Evolutionary conservation across 2,113 vertebrate genomes (phyloP), one percentile per base, ranked within the genome.

Genomic region (Capreolus pygargus): DNA sequence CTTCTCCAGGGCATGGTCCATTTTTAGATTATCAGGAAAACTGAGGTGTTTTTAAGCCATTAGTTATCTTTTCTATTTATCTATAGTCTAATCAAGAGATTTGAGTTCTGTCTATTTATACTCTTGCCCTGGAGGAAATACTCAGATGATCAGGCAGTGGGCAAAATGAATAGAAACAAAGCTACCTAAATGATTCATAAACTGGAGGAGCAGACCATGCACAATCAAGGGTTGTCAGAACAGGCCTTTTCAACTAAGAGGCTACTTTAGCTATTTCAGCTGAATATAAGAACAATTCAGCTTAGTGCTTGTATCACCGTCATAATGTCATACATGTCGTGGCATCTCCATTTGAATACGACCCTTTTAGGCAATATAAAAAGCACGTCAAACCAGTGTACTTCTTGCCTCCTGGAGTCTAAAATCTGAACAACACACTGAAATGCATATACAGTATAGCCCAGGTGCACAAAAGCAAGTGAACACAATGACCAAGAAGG

Each of bases 161-260:
- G 55, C 15, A 45, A 58, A 93, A 54, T 27, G 70, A 93, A 47
- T 79, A 86, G 78, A 91, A 82, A 61, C 50, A 86, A 61, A 91
- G 33, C n/a, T 33, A 15, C 89, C 45, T 39, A 61, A 97, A 87
- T 96, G 89, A 94, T 95, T 93, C 74, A 92, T 93, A 90, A 52
- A 86, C 57, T 81, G 76, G 45, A 95, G 74, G 92, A 79, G 47
- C 60, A 92, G 83, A 81, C 27, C 52, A 52, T 78, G 84, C 54
- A 60, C 84, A 95, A 90, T 95, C 83, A 85, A 36, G 43, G 23
- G 17, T 91, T 93, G 86, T 78, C 79, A 87, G 55, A 25, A 27
- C 39, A 74, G 92, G 76, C 27, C 57, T 97, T 83, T 74, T 16
- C 58, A 81, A 74, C 52, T 43, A 54, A 79, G 39, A 89, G 28